Conservation (phyloP, 2,797 vertebrate genomes). For the Sebastolobus altivelis region DNA sequence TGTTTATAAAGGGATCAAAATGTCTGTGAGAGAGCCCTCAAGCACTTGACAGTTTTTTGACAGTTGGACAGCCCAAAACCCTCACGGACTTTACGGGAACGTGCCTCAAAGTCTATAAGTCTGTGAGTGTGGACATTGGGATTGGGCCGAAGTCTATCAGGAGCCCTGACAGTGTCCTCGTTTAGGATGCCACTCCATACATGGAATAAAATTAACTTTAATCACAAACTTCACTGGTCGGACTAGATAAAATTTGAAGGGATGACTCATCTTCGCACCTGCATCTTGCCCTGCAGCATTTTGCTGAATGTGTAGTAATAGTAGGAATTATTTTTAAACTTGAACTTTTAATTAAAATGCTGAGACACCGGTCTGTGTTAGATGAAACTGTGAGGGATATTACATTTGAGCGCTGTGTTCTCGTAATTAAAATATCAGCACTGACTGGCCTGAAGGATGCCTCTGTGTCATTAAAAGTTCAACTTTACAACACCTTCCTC, state of each 20-base stretch:
- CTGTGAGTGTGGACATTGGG: too few relatives aligned
- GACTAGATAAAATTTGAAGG: background rate
- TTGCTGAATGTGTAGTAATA: background rate
- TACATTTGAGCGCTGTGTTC: background rate
- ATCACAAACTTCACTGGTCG: background rate
- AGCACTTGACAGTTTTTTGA: too few relatives aligned
- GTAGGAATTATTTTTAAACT: background rate
- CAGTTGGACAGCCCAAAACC: too few relatives aligned
- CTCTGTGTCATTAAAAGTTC: background rate
- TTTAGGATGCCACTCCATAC: background rate
- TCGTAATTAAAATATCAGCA: background rate
- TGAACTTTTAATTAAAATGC: slow-evolving; percentile 11
- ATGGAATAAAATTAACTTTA: background rate
- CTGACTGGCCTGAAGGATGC: background rate
- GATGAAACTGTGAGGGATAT: background rate
- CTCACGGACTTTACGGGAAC: too few relatives aligned
- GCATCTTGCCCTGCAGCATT: background rate
- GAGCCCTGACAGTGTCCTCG: background rate
- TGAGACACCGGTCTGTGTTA: background rate
- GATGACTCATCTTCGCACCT: background rate
- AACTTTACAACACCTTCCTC: background rate
- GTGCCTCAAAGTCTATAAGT: too few relatives aligned
- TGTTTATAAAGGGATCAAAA: too few relatives aligned
- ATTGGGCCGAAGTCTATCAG: background rate
- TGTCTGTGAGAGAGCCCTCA: too few relatives aligned